phyloP scores from a whole-genome alignment of 1,140 invertebrate genomes.

The Ctenoplectra terminalis region DNA sequence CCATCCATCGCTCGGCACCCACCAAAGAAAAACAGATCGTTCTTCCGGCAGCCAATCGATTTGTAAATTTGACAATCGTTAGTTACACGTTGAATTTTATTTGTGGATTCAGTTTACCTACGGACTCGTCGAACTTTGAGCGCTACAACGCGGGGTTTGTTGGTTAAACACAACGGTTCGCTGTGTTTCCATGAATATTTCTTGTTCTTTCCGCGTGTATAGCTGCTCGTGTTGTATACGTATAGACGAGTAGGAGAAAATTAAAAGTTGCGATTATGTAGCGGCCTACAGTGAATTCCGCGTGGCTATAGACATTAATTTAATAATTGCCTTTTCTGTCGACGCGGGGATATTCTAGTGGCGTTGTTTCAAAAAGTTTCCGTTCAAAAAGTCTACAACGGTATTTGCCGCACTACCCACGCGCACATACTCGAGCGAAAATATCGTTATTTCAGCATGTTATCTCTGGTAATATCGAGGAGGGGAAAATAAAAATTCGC shows the following conservation, averaged over 20 bases:
- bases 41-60: not conserved
- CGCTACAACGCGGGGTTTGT: too few species aligned
- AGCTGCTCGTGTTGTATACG: not conserved
- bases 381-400: not conserved
- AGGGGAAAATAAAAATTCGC: conserved; percentile 17
- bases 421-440: not conserved
- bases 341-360: not conserved
- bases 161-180: not conserved
- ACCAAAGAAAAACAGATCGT: conserved; percentile 38
- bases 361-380: not conserved
- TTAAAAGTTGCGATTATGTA: not conserved
- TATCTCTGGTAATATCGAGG: not conserved
- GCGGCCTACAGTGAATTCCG: not conserved
- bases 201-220: not conserved
- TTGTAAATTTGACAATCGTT: conserved; percentile 21
- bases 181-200: not conserved
- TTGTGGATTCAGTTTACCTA: not conserved
- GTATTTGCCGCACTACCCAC: not conserved
- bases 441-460: conserved; percentile 19
- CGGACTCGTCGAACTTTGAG: not conserved
- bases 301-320: not conserved
- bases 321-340: not conserved
- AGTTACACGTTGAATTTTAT: not conserved
- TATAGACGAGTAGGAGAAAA: not conserved
- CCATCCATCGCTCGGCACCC: not conserved